Conservation (phyloP, 2,888 invertebrate genomes). For the Pollenia amentaria region DNA sequence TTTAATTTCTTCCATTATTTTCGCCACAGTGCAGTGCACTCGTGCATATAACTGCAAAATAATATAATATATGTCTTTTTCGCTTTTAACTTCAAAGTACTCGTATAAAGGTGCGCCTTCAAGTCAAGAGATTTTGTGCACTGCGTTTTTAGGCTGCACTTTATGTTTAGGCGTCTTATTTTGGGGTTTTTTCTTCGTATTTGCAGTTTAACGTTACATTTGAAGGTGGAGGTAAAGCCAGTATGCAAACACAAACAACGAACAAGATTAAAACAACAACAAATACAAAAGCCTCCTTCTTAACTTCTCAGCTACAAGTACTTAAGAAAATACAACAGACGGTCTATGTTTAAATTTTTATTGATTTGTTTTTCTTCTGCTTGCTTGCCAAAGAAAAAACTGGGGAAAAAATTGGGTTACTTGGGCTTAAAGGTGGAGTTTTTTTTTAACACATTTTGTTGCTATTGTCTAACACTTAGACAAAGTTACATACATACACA, state of each 20-base stretch:
- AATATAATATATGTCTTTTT: slow-evolving; percentile 37
- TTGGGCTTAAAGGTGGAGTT: slow-evolving; percentile 71
- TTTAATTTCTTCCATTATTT: background rate
- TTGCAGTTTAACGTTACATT: slow-evolving; percentile 59
- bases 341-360: slow-evolving; percentile 35
- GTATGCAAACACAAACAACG: slow-evolving; percentile 28
- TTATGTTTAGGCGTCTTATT: slow-evolving; percentile 64
- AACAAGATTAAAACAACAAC: background rate
- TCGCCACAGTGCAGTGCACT: slow-evolving; percentile 35
- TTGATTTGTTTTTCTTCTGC: slow-evolving; percentile 15
- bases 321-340: slow-evolving; percentile 8
- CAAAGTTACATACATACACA: background rate
- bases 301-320: slow-evolving; percentile 36
- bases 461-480: background rate
- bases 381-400: slow-evolving; percentile 22
- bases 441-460: background rate
- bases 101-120: slow-evolving; percentile 66
- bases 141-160: slow-evolving; percentile 19
- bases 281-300: slow-evolving; percentile 53
- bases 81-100: slow-evolving; percentile 55
- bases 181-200: slow-evolving; percentile 21
- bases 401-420: slow-evolving; percentile 69
- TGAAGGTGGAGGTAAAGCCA: slow-evolving; percentile 73
- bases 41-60: slow-evolving; percentile 33
- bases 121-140: slow-evolving; percentile 37